Conservation (phyloP, 2,888 invertebrate species). For the Chrysopilus asiliformis region DNA sequence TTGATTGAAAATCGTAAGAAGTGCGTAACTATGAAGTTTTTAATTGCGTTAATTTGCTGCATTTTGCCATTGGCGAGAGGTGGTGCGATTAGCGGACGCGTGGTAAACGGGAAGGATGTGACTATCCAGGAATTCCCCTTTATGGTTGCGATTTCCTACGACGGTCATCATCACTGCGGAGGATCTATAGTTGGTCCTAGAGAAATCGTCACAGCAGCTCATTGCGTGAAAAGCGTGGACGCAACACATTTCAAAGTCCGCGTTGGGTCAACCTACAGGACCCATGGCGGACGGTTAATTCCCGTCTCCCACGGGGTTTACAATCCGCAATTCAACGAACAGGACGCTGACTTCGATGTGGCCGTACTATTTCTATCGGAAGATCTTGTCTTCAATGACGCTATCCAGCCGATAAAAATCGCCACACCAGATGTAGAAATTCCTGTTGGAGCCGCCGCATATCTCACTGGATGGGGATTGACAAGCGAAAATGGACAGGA, state of each 20-base stretch:
- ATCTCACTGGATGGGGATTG: not conserved
- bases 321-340: not conserved
- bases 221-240: not conserved
- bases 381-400: not conserved
- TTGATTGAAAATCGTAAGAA: too few relatives aligned
- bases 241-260: not conserved
- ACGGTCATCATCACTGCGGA: not conserved
- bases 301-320: not conserved
- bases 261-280: not conserved
- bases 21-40: too few relatives aligned
- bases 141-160: not conserved
- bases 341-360: not conserved
- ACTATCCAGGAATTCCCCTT: not conserved
- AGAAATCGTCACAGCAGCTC: not conserved
- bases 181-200: not conserved
- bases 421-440: not conserved
- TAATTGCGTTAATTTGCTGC: too few relatives aligned
- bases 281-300: not conserved
- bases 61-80: too few relatives aligned
- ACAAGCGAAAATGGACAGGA: not conserved
- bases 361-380: not conserved
- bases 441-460: not conserved
- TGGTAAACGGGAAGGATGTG: too few relatives aligned
- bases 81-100: too few relatives aligned
- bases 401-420: not conserved